Conservation (phyloP, 2,888 invertebrate species). For the Idaea straminata region DNA sequence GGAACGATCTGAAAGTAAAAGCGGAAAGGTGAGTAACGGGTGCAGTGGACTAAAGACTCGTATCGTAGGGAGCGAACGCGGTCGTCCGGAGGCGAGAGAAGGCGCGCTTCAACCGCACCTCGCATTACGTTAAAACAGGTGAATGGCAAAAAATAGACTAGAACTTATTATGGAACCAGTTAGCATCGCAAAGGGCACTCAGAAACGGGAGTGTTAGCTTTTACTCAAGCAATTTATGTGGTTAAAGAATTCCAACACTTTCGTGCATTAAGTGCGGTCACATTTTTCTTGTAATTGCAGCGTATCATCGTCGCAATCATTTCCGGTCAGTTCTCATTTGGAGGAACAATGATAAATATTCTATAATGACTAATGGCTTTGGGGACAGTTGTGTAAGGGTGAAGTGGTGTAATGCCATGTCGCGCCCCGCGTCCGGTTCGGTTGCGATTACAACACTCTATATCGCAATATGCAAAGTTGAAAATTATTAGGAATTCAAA, state of each 20-base stretch:
- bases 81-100: constrained; percentile 46
- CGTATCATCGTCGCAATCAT: constrained; percentile 11
- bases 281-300: constrained; percentile 28
- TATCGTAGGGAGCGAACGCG: constrained; percentile 7
- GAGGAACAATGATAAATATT: constrained; percentile 8
- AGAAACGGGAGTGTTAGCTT: constrained; percentile 67
- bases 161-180: constrained; percentile 69
- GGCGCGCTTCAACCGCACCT: constrained; percentile 42
- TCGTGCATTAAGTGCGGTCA: constrained; percentile 48
- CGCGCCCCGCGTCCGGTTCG: not conserved
- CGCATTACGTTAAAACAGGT: constrained; percentile 56
- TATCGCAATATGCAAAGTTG: not conserved
- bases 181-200: constrained; percentile 45
- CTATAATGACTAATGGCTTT: constrained; percentile 1
- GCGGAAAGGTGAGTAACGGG: constrained; percentile 46
- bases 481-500: not conserved
- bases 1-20: constrained; percentile 71
- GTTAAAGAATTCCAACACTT: constrained; percentile 55
- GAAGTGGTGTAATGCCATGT: not conserved
- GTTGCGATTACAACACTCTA: not conserved
- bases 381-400: constrained; percentile 3
- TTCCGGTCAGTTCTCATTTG: constrained; percentile 6
- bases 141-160: constrained; percentile 72
- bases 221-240: constrained; percentile 69
- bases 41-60: constrained; percentile 16